Percentiles rank a stretch among this genome's conserved stretches.
phyloP scores from a whole-genome alignment of 2,113 vertebrate species.

The Passer montanus region DNA sequence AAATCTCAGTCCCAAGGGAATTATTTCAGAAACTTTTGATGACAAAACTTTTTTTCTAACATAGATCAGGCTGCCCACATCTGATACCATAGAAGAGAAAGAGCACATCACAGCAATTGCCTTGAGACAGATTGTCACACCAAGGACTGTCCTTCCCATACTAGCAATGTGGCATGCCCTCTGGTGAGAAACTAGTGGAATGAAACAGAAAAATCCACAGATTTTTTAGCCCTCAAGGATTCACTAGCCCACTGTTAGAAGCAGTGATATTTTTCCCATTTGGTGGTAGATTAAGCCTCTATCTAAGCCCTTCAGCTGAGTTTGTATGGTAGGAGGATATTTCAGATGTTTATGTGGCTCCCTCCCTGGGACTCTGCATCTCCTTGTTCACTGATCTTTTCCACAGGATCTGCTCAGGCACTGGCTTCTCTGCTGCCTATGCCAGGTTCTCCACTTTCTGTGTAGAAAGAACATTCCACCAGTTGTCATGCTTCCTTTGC shows the following conservation, averaged over 20 bases:
- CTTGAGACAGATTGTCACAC: background rate
- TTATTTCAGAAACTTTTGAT: background rate
- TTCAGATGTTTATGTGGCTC: fast-evolving
- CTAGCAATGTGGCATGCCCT: background rate
- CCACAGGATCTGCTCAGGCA: background rate
- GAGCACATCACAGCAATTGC: background rate
- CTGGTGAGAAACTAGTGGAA: background rate
- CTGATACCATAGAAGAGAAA: background rate
- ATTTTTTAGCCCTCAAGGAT: background rate
- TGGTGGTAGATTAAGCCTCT: background rate
- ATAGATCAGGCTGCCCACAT: background rate
- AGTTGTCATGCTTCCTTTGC: background rate
- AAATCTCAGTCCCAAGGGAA: background rate
- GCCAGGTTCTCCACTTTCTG: background rate
- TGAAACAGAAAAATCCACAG: background rate
- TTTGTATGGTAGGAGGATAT: fast-evolving
- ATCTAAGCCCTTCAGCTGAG: background rate
- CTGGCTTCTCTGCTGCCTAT: background rate
- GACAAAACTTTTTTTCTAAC: background rate
- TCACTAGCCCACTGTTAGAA: background rate
- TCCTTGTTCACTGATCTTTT: background rate
- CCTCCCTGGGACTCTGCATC: background rate
- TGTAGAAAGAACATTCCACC: background rate
- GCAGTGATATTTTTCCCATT: background rate
- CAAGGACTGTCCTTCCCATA: background rate